phyloP scores from a whole-genome alignment of 2,797 vertebrate species.

The Alectoris magna region DNA sequence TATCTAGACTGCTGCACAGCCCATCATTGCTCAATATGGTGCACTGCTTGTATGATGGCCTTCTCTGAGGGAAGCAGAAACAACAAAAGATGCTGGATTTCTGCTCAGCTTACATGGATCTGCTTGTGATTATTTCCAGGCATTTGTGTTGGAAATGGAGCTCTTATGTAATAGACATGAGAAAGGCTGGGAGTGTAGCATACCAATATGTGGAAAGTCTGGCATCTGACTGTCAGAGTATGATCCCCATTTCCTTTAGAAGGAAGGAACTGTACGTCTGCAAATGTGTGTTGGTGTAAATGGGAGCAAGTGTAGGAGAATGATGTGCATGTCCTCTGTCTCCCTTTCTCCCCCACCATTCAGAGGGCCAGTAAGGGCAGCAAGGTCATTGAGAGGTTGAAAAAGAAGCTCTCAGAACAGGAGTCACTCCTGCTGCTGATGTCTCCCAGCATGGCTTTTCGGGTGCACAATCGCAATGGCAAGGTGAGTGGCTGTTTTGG shows the following conservation, averaged over 20 bases:
- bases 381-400: slow-evolving; percentile 89
- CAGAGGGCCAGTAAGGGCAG: slow-evolving; percentile 93
- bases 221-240: not conserved
- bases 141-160: not conserved
- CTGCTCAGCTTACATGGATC: not conserved
- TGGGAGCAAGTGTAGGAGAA: not conserved
- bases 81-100: not conserved
- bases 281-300: not conserved
- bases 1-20: not conserved
- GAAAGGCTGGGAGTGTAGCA: not conserved
- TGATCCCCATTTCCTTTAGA: not conserved
- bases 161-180: not conserved
- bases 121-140: not conserved
- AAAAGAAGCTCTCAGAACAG: slow-evolving; percentile 94
- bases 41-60: not conserved
- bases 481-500: slow-evolving; percentile 83
- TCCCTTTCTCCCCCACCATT: not conserved
- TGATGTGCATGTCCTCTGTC: not conserved
- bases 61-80: not conserved
- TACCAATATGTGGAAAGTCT: not conserved
- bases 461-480: slow-evolving; percentile 91
- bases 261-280: not conserved
- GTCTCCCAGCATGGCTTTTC: slow-evolving; percentile 95
- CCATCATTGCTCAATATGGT: accelerated
- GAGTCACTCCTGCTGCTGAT: slow-evolving; percentile 92